A percentile compares a stretch with the other conserved stretches of the same genome.
Conservation (phyloP, 2,113 vertebrate species). For the Parus major region DNA sequence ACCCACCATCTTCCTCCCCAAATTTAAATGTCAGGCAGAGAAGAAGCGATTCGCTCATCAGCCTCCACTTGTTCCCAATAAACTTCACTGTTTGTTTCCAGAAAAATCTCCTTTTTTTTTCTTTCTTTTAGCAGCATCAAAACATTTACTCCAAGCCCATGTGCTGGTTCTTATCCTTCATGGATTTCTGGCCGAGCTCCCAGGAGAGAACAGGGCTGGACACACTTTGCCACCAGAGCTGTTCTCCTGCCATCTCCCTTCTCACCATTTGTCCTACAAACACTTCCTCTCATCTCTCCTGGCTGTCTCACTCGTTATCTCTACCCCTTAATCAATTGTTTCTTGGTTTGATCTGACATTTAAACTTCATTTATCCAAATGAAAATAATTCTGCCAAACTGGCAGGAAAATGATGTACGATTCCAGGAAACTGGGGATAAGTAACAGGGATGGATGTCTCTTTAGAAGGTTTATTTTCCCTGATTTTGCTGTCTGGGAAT, state of each 20-base stretch:
- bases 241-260: background rate
- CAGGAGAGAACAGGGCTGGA: background rate
- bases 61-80: background rate
- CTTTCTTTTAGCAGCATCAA: background rate
- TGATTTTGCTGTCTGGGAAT: background rate
- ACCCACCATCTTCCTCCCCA: background rate
- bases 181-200: background rate
- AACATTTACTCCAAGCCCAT: background rate
- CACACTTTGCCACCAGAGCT: background rate
- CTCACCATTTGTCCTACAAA: background rate
- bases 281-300: background rate
- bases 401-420: background rate
- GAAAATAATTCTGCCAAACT: background rate
- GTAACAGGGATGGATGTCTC: constrained; percentile 6
- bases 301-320: background rate
- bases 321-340: background rate
- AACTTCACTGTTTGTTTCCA: background rate
- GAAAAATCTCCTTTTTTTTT: background rate
- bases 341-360: background rate
- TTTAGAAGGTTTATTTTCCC: constrained; percentile 27
- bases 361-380: background rate
- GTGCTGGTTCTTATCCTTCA: background rate
- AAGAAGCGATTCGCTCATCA: fast-evolving
- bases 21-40: background rate
- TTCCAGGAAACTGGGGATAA: constrained; percentile 47